phyloP scores from a whole-genome alignment of 2,113 vertebrate species.

The Trinectes maculatus region DNA sequence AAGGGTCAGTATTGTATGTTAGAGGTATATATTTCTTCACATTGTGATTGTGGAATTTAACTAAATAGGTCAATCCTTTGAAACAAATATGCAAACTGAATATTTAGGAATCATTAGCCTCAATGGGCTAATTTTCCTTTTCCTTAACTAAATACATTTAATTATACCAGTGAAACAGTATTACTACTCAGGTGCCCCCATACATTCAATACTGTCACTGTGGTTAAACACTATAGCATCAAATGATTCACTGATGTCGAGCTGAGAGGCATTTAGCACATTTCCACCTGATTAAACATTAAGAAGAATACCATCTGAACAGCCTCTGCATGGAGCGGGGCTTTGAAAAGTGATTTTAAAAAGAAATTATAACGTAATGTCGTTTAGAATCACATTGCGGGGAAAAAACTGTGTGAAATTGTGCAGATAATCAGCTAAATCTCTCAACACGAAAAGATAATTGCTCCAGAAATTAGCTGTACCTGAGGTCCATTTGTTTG shows the following conservation, averaged over 20 bases:
- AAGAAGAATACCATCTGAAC: constrained; percentile 35
- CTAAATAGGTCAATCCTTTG: background rate
- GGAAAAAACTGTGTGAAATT: constrained; percentile 93
- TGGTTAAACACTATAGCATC: constrained; percentile 4
- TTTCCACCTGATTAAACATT: constrained; percentile 48
- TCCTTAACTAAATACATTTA: background rate
- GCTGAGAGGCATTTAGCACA: constrained; percentile 31
- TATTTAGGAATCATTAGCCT: background rate
- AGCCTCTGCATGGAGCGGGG: constrained; percentile 65
- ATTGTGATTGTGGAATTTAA: background rate
- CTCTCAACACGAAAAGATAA: constrained; percentile 99
- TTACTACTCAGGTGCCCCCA: background rate
- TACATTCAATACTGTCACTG: background rate
- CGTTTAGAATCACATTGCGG: constrained; percentile 85
- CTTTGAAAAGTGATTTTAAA: constrained; percentile 90
- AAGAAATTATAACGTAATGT: constrained; percentile 85
- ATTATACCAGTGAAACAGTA: background rate
- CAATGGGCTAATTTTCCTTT: background rate
- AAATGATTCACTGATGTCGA: constrained; percentile 20
- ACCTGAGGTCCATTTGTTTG: constrained; percentile 99
- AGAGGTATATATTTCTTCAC: no score
- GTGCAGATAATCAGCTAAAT: constrained; percentile 99
- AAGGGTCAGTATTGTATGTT: no score
- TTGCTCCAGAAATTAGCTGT: constrained; percentile 99
- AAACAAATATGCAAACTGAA: background rate